Conservation (phyloP, 2,113 vertebrate genomes). For the Bubo scandiacus region DNA sequence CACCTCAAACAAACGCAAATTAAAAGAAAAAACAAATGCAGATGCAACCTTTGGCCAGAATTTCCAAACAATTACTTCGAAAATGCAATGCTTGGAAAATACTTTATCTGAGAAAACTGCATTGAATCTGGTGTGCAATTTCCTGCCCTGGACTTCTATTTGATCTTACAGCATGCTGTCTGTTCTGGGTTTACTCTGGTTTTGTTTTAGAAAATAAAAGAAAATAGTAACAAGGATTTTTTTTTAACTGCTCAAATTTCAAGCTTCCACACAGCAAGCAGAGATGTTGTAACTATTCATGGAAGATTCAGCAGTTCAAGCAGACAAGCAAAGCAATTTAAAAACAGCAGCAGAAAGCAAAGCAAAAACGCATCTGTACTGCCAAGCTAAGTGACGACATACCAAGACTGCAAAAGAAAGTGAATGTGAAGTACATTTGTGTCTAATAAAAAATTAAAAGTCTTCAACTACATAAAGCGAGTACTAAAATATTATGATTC, state of each 20-base stretch:
- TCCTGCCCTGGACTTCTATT: neutral
- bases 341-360: conserved; percentile 23
- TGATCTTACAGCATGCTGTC: neutral
- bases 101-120: neutral
- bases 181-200: neutral
- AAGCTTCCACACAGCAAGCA: neutral
- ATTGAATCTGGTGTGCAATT: neutral
- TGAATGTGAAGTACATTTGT: neutral
- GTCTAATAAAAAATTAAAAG: conserved; percentile 1
- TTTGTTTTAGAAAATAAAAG: neutral
- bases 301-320: neutral
- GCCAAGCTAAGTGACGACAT: neutral
- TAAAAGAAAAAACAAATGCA: neutral
- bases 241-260: conserved; percentile 3
- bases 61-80: neutral
- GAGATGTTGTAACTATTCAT: neutral
- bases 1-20: neutral
- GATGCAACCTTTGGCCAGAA: neutral
- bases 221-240: neutral
- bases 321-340: neutral
- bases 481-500: neutral
- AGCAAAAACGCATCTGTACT: neutral
- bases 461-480: neutral
- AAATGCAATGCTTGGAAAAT: neutral
- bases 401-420: neutral